Base-by-base conservation (phyloP, 2,888 invertebrate genomes). In the Artemia sinica region DNA sequence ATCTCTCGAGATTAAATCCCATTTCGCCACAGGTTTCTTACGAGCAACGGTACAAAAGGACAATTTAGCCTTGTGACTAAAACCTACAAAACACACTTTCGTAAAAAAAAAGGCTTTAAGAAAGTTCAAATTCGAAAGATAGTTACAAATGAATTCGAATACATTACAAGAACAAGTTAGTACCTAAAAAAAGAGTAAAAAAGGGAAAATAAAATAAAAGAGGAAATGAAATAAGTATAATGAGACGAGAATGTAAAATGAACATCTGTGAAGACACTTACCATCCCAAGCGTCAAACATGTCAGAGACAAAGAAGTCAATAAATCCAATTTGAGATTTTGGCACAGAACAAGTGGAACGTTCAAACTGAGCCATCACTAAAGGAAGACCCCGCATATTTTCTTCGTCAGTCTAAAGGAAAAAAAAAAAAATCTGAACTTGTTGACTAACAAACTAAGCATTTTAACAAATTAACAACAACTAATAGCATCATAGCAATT, bases 351-450 rank as follows among this genome's bases (percentile, higher is more conserved):
- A 96, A 2, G 90, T 87, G 71, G 85, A 83, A 73, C 95, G 84
- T 79, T 97, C 96, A 79, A 97, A 98, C 85, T 94, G 89, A 10
- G 96, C 95, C 97, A 98, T 97, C 72, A 96, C 92, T 10, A 97
- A 91, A 0, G 97, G 96, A 75, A 97, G 80, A 67, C 86, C 87
- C 73, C 85, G 84, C 13, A 83, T 82, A 76, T 92, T 93, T 80
- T 98, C 97, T 76, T 96, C 95, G 76, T 95, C 95, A 9, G 97
- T 97, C 84, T 97, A 74, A 14, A 75, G 75, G 49, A 49, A 69
- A 67, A 68, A 66, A 68, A 66, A 70, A 65, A 73, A 75, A 66
- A 52, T 67, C 12, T 28, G 14, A 14, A 48, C n/a, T 48, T 66
- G 8, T 41, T 8, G 13, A 14, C 28, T 28, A 8, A 41, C 28